Evolutionary conservation across 2,888 invertebrate species (phyloP).

Genomic region (Drosophila kanekoi): DNA sequence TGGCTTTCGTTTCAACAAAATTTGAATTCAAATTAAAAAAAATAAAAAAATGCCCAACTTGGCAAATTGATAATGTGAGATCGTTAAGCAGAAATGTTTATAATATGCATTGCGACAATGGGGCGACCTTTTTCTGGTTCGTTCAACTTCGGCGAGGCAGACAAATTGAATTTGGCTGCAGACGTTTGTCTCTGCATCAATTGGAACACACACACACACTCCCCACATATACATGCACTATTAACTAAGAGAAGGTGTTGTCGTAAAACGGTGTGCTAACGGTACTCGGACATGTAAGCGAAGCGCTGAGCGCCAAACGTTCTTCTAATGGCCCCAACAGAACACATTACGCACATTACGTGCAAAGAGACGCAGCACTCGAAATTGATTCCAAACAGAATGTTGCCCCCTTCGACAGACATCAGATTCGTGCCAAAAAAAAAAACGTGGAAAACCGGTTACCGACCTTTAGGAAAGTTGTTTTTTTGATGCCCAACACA

Average conservation of each 20-base stretch:
- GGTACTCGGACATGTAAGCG: slow-evolving; percentile 62
- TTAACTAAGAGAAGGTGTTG: slow-evolving; percentile 43
- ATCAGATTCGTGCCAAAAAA: slow-evolving; percentile 50
- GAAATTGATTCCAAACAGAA: slow-evolving; percentile 58
- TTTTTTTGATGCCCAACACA: slow-evolving; percentile 35
- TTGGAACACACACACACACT: slow-evolving; percentile 37
- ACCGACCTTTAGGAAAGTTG: slow-evolving; percentile 79
- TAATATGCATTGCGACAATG: slow-evolving; percentile 48
- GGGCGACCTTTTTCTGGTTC: slow-evolving; percentile 63
- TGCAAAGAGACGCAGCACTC: slow-evolving; percentile 45
- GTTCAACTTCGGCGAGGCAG: slow-evolving; percentile 59
- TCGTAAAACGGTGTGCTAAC: slow-evolving; percentile 64
- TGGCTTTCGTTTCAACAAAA: slow-evolving; percentile 15
- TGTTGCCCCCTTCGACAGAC: slow-evolving; percentile 29
- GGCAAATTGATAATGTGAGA: slow-evolving; percentile 16
- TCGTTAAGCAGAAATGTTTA: slow-evolving; percentile 11
- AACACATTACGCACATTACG: slow-evolving; percentile 53
- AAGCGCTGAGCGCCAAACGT: slow-evolving; percentile 65
- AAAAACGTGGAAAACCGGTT: slow-evolving; percentile 61
- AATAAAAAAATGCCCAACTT: slow-evolving; percentile 1
- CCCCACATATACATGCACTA: slow-evolving; percentile 19
- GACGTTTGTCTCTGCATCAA: slow-evolving; percentile 46
- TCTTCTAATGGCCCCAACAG: slow-evolving; percentile 54
- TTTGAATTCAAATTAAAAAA: neutral
- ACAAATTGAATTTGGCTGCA: slow-evolving; percentile 68